Evolutionary conservation across 1,140 invertebrate species (phyloP), one percentile per base, ranked within the genome.

Genomic region (Drosophila neocordata): DNA sequence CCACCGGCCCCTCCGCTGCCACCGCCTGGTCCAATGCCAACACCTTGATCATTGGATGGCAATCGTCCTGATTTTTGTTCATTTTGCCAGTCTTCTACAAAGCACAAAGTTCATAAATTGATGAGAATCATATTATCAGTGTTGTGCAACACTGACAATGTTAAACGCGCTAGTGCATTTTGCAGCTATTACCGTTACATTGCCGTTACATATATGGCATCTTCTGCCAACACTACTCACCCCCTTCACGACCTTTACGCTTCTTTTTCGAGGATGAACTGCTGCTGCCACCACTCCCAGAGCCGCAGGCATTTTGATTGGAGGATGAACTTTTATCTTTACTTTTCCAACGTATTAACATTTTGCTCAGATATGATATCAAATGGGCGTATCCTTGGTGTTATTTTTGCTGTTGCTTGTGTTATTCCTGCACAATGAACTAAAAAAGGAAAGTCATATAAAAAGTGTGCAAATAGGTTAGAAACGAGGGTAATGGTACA

Each of bases 321-420:
- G 80, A 69, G 66, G 93, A 92, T 51, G 93, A 92, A 81, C 92
- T 92, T 90, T 93, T 93, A 87, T 93, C 93, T 91, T 93, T 93
- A 82, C 92, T 93, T 73, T 93, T 93, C 93, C 93, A 93, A 62
- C 93, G 93, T 65, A 92, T 93, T 79, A 93, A 90, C 93, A 93
- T 93, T 79, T 78, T 79, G 41, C 15, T 48, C 8, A 8, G 48
- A 24, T 60, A 31, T 44, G 31, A 15, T 52, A 24, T 34, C 37
- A 22, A 24, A 41, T 61, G 48, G 34, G 11, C 22, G 13, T 37
- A 34, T 35, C 7, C n/a, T 48, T 13, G 27, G 6, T 31, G 27
- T 31, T 31, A 31, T 5, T 31, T 3, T 31, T 31, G 4, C 27
- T 31, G 12, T 2, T 62, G 7, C n/a, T 7, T 18, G 7, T 9